Conservation (phyloP, 2,113 vertebrate genomes). For the Amblyornis subalaris region DNA sequence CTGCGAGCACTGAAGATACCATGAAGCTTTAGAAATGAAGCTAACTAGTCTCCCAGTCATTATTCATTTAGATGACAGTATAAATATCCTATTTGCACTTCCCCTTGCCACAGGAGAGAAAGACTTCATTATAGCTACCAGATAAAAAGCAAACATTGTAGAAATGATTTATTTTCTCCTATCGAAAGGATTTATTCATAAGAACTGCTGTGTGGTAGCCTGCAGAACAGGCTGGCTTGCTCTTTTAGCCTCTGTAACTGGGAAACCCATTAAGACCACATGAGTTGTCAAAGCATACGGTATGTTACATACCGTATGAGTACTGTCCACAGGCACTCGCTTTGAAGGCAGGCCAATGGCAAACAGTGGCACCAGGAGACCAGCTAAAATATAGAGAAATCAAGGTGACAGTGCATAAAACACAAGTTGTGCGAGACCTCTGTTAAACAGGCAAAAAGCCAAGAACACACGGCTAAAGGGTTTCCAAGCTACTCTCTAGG, state of each 20-base stretch:
- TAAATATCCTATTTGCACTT: constrained; percentile 7
- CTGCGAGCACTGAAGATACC: background rate
- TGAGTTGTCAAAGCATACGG: constrained; percentile 36
- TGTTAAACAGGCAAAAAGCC: constrained; percentile 12
- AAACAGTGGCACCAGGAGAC: constrained; percentile 45
- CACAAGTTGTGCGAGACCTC: constrained; percentile 3
- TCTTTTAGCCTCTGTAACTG: constrained; percentile 45
- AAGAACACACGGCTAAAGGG: background rate
- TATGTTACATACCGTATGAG: background rate
- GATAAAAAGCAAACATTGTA: constrained; percentile 44
- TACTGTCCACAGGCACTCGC: background rate
- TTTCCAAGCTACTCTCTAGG: background rate
- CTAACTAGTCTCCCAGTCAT: background rate
- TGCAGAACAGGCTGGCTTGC: constrained; percentile 30
- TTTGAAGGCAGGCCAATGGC: constrained; percentile 46
- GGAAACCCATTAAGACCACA: constrained; percentile 58
- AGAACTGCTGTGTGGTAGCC: background rate
- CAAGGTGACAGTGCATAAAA: constrained; percentile 38
- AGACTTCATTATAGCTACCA: constrained; percentile 34
- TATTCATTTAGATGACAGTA: constrained; percentile 27
- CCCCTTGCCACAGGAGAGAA: background rate
- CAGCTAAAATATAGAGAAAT: constrained; percentile 37
- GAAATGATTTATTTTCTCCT: constrained; percentile 47
- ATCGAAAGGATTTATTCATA: constrained; percentile 54
- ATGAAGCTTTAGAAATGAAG: background rate